A percentile compares a stretch with the other conserved stretches of the same genome.
These are phyloP conservation scores for Cephus rjabovi DNA, from an alignment of 2,888 invertebrate genomes.

Conservation along the genomic window DNA sequence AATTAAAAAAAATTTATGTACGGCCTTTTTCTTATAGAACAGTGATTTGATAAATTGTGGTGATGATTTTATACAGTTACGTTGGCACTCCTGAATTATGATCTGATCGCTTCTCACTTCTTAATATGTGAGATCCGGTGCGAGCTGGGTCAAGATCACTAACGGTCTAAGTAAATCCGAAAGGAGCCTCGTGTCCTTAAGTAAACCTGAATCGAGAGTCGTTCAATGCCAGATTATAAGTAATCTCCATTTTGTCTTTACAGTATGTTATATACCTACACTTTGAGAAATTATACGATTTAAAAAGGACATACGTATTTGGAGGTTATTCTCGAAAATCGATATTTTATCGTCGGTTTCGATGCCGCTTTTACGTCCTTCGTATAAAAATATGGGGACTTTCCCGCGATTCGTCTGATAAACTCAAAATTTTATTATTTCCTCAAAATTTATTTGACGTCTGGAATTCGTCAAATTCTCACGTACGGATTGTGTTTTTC, in stretches of 20 bases:
- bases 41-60: not conserved
- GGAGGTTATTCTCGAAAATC: not conserved
- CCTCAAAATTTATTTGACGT: not conserved
- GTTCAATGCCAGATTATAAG: not conserved
- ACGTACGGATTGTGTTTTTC: not conserved
- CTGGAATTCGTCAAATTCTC: not conserved
- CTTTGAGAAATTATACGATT: not conserved
- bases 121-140: conserved; percentile 24
- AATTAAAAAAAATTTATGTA: no score
- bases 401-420: not conserved
- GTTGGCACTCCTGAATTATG: not conserved
- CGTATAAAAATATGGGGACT: not conserved
- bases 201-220: conserved; percentile 3
- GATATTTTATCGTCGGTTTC: not conserved
- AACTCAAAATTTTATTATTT: not conserved
- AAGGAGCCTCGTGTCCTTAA: conserved; percentile 2
- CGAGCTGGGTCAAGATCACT: conserved; percentile 35
- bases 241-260: not conserved
- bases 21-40: no score
- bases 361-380: not conserved
- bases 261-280: not conserved
- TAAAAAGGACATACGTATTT: not conserved
- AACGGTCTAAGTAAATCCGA: conserved; percentile 30
- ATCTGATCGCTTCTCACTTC: not conserved
- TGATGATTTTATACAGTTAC: not conserved